These are phyloP conservation scores for Gavia stellata DNA, from an alignment of 2,113 vertebrate genomes.

Conservation along the genomic window DNA sequence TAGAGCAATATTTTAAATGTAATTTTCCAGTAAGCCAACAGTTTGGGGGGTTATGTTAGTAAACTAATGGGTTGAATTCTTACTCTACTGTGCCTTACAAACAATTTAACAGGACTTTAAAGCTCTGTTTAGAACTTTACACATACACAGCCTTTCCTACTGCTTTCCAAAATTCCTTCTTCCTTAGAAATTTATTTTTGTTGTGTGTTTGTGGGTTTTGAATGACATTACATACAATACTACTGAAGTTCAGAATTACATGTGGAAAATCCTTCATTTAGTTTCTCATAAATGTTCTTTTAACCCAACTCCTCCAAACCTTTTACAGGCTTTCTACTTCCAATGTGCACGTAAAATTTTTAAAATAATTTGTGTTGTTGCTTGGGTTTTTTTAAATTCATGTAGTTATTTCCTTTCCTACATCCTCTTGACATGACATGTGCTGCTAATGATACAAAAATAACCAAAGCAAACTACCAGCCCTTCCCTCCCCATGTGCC, in stretches of 20 bases:
- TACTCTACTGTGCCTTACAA: not conserved
- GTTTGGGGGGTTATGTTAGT: not conserved
- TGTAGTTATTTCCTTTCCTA: not conserved
- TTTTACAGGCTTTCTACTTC: not conserved
- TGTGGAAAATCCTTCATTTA: not conserved
- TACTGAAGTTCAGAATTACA: not conserved
- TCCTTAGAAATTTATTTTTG: not conserved
- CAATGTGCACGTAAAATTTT: not conserved
- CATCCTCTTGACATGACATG: not conserved
- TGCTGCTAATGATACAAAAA: not conserved
- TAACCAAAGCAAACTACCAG: not conserved
- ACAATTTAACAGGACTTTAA: not conserved
- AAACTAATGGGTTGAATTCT: not conserved
- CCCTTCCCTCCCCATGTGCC: not conserved
- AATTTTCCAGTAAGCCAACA: not conserved
- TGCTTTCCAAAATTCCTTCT: not conserved
- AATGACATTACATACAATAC: not conserved
- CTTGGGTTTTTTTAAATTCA: not conserved
- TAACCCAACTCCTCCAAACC: not conserved
- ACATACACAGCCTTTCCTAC: not conserved
- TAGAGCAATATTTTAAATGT: not conserved
- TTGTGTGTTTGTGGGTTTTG: not conserved
- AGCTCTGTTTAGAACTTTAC: not conserved
- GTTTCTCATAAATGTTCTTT: not conserved
- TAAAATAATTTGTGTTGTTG: not conserved